phyloP scores from a whole-genome alignment of 1,140 invertebrate genomes.

The Drosophila cardini region DNA sequence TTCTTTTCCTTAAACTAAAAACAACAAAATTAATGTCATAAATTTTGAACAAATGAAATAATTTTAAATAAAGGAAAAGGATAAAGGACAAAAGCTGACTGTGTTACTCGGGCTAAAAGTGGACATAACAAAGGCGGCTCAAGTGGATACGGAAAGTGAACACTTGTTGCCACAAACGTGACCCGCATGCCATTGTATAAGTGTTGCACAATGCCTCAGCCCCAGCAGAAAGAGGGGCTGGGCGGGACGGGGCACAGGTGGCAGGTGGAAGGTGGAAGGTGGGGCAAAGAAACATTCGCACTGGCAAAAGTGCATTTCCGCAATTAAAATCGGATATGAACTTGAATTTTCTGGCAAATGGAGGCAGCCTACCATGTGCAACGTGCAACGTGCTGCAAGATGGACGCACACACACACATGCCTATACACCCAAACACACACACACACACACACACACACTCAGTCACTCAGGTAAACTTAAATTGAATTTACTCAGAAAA shows the following conservation, averaged over 20 bases:
- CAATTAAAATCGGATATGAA: conserved; percentile 76
- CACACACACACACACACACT: not conserved
- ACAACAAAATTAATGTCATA: not conserved
- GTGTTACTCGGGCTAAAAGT: not conserved
- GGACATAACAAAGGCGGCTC: conserved; percentile 28
- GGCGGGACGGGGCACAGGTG: too few species aligned
- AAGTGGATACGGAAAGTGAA: conserved; percentile 16
- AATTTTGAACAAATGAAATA: not conserved
- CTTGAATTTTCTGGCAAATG: conserved; percentile 30
- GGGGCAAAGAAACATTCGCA: not conserved
- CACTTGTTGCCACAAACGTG: conserved; percentile 79
- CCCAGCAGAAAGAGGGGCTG: too few species aligned
- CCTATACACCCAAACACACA: not conserved
- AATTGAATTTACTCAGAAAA: conserved; percentile 37
- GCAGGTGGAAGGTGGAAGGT: too few species aligned
- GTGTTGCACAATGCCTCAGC: not conserved
- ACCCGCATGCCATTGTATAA: conserved; percentile 51
- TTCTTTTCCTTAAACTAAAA: too few species aligned
- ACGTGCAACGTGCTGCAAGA: conserved; percentile 27
- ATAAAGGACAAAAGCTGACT: conserved; percentile 24
- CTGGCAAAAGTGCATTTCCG: conserved; percentile 72
- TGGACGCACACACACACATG: not conserved
- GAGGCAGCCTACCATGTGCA: conserved; percentile 16
- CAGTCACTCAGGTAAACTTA: conserved; percentile 15
- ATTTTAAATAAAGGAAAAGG: conserved; percentile 59